A percentile compares a stretch with the other conserved stretches of the same genome.
phyloP scores from a whole-genome alignment of 2,888 invertebrate species.

The Fragum sueziense region DNA sequence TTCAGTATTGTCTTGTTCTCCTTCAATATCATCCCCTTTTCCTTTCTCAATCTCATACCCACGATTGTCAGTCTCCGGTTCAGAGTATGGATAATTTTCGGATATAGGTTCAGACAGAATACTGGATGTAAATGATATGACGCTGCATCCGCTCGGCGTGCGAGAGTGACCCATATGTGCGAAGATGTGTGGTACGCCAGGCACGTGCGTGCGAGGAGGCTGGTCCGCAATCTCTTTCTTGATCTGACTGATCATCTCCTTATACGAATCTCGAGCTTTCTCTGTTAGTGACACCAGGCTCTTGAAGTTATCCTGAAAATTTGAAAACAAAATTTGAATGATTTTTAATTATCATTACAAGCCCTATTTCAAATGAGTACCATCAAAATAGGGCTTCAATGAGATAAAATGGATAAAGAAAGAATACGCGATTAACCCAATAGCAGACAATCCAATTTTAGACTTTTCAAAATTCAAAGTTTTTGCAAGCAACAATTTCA shows the following conservation, averaged over 20 bases:
- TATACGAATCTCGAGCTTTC: conserved; percentile 78
- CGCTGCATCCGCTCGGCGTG: conserved; percentile 81
- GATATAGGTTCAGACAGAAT: conserved; percentile 82
- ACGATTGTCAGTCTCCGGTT: conserved; percentile 79
- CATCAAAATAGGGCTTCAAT: no score
- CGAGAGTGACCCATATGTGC: conserved; percentile 82
- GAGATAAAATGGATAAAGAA: no score
- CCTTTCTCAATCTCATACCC: conserved; percentile 75
- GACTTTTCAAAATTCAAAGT: no score
- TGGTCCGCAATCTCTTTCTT: conserved; percentile 76
- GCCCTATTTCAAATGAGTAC: no score
- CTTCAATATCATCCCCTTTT: background rate
- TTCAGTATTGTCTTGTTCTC: conserved; percentile 9
- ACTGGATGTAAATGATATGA: conserved; percentile 81
- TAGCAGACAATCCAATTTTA: no score
- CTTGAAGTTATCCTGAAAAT: conserved; percentile 79
- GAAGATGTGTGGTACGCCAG: conserved; percentile 68
- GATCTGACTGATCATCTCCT: conserved; percentile 79
- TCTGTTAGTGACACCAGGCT: conserved; percentile 78
- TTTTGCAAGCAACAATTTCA: no score
- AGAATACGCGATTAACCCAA: no score
- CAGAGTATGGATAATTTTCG: conserved; percentile 80
- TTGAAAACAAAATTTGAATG: no score
- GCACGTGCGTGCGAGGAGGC: conserved; percentile 59
- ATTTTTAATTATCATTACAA: no score